These are phyloP conservation scores for Hermetia illucens DNA, from an alignment of 1,140 invertebrate genomes.

Conservation along the genomic window DNA sequence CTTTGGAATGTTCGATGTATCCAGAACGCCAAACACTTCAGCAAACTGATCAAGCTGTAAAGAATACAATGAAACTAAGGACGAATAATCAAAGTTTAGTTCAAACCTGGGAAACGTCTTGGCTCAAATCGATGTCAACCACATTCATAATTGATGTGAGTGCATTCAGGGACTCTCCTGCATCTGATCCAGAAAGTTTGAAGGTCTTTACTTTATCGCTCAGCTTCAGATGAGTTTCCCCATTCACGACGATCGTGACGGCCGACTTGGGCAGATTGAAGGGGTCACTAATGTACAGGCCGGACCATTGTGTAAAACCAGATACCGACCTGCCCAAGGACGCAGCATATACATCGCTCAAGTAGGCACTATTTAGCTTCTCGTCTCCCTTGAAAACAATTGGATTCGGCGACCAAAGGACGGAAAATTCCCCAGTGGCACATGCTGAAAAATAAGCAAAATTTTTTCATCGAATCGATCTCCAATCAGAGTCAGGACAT, in stretches of 20 bases:
- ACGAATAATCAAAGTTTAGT: slow-evolving; percentile 1
- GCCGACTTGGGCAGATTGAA: slow-evolving; percentile 64
- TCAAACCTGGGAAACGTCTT: slow-evolving; percentile 47
- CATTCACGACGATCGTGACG: slow-evolving; percentile 58
- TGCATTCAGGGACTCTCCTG: slow-evolving; percentile 13
- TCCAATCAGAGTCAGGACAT: too few relatives aligned
- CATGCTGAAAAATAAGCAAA: slow-evolving; percentile 39
- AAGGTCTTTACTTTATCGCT: slow-evolving; percentile 25
- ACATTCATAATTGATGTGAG: slow-evolving; percentile 16
- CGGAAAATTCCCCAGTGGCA: slow-evolving; percentile 48
- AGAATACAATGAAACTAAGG: slow-evolving; percentile 9
- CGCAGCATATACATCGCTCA: slow-evolving; percentile 58
- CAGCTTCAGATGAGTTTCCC: slow-evolving; percentile 39
- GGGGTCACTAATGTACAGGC: slow-evolving; percentile 52
- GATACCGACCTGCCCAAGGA: slow-evolving; percentile 51
- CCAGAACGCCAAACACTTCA: slow-evolving; percentile 36
- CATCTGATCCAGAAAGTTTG: slow-evolving; percentile 14
- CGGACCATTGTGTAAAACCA: slow-evolving; percentile 46
- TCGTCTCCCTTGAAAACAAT: slow-evolving; percentile 48
- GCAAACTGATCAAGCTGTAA: slow-evolving; percentile 30
- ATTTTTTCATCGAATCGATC: too few relatives aligned
- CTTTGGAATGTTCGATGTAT: slow-evolving; percentile 30
- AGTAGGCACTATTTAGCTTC: slow-evolving; percentile 39
- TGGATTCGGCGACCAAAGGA: slow-evolving; percentile 48
- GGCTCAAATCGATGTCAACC: slow-evolving; percentile 46